Percentiles rank a stretch among this genome's conserved stretches.
phyloP scores from a whole-genome alignment of 2,888 invertebrate species.

The Spialia ferax region DNA sequence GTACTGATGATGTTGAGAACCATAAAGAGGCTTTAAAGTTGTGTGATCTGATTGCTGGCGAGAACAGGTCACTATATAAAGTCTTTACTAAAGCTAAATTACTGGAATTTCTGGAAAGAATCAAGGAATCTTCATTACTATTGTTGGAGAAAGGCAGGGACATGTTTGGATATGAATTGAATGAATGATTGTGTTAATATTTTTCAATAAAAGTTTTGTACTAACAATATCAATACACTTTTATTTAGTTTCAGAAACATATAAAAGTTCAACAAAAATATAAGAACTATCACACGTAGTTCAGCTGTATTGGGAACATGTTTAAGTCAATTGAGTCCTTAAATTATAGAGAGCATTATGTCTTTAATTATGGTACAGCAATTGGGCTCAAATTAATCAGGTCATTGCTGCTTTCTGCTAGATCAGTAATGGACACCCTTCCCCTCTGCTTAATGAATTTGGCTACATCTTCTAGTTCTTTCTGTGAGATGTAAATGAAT shows the following conservation, averaged over 20 bases:
- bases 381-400: slow-evolving; percentile 94
- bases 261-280: slow-evolving; percentile 37
- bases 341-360: slow-evolving; percentile 28
- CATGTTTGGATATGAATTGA: slow-evolving; percentile 92
- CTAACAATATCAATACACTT: slow-evolving; percentile 54
- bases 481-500: slow-evolving; percentile 98
- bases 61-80: slow-evolving; percentile 92
- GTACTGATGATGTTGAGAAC: slow-evolving; percentile 91
- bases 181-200: slow-evolving; percentile 47
- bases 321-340: slow-evolving; percentile 8
- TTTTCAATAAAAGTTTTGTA: slow-evolving; percentile 64
- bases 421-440: slow-evolving; percentile 96
- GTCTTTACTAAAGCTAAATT: slow-evolving; percentile 93
- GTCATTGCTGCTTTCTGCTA: slow-evolving; percentile 97
- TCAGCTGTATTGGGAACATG: neutral
- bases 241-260: slow-evolving; percentile 48
- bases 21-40: slow-evolving; percentile 90
- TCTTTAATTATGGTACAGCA: slow-evolving; percentile 55
- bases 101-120: slow-evolving; percentile 91
- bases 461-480: slow-evolving; percentile 96
- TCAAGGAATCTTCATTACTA: slow-evolving; percentile 92
- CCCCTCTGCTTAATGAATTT: slow-evolving; percentile 98
- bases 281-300: slow-evolving; percentile 18
- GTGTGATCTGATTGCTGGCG: slow-evolving; percentile 92
- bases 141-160: slow-evolving; percentile 92